Evolutionary conservation across 2,888 invertebrate genomes (phyloP).

Genomic region (Eucera pruinosa): DNA sequence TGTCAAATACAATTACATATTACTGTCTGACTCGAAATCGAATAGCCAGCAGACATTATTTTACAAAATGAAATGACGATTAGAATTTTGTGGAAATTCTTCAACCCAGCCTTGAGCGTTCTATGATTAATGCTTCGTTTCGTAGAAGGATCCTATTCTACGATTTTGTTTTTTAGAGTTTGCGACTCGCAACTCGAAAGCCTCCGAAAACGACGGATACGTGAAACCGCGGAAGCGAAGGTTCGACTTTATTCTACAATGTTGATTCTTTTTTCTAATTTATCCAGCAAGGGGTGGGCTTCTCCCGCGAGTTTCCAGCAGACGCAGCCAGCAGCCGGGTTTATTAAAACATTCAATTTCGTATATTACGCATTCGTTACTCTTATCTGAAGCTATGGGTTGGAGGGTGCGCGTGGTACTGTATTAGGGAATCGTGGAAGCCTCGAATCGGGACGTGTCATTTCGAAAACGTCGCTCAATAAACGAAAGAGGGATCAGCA

Average conservation of each 20-base stretch:
- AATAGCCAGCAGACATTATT: no score
- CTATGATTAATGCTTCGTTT: no score
- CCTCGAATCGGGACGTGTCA: slow-evolving; percentile 60
- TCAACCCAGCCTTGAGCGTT: no score
- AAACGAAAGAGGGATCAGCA: slow-evolving; percentile 79
- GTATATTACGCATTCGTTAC: slow-evolving; percentile 69
- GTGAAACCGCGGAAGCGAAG: no score
- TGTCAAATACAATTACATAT: no score
- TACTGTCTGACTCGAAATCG: no score
- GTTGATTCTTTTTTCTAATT: not conserved
- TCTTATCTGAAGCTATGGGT: slow-evolving; percentile 60
- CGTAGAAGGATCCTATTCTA: no score
- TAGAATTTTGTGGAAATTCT: no score
- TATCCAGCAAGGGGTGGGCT: slow-evolving; percentile 31
- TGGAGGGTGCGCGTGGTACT: slow-evolving; percentile 42
- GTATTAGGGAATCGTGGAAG: slow-evolving; percentile 22
- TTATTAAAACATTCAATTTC: slow-evolving; percentile 74
- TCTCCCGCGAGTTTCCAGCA: slow-evolving; percentile 5
- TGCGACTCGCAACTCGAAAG: no score
- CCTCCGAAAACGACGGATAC: no score
- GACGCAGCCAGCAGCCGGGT: slow-evolving; percentile 43
- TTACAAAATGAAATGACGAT: no score
- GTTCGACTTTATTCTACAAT: not conserved
- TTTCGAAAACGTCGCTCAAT: slow-evolving; percentile 76
- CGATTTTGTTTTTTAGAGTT: no score